Percentiles rank a stretch among this genome's conserved stretches.
phyloP scores from a whole-genome alignment of 2,113 vertebrate genomes.

The Ascaphus truei region DNA sequence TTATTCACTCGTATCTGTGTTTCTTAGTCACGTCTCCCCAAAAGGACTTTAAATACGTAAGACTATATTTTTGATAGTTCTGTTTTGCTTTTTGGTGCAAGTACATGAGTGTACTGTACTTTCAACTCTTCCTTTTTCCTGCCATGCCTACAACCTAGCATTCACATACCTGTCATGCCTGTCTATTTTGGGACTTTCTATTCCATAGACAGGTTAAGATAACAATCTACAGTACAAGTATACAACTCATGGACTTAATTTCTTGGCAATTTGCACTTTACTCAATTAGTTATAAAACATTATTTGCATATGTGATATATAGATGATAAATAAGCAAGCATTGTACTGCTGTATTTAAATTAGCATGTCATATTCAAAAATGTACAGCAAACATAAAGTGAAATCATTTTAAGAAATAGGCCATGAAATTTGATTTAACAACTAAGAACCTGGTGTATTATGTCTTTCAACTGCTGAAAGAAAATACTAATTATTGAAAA shows the following conservation, averaged over 20 bases:
- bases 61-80: too few species aligned
- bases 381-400: slow-evolving; percentile 2
- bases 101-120: too few species aligned
- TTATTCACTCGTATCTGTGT: too few species aligned
- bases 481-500: slow-evolving; percentile 70
- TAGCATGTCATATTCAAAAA: not conserved
- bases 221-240: not conserved
- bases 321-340: slow-evolving; percentile 16
- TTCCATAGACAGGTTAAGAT: not conserved
- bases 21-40: too few species aligned
- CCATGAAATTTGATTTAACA: slow-evolving; percentile 55
- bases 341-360: slow-evolving; percentile 12
- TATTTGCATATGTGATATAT: slow-evolving; percentile 8
- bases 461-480: slow-evolving; percentile 65
- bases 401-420: slow-evolving; percentile 21
- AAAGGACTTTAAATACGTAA: too few species aligned
- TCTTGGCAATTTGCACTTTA: not conserved
- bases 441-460: slow-evolving; percentile 63
- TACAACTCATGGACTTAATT: not conserved
- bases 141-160: too few species aligned
- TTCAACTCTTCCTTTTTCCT: too few species aligned
- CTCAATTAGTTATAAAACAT: not conserved
- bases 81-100: too few species aligned
- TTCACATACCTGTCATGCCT: too few species aligned
- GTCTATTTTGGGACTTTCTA: too few species aligned